Evolutionary conservation across 2,797 vertebrate genomes (phyloP).

Genomic region (Amblyopsis hoosieri): DNA sequence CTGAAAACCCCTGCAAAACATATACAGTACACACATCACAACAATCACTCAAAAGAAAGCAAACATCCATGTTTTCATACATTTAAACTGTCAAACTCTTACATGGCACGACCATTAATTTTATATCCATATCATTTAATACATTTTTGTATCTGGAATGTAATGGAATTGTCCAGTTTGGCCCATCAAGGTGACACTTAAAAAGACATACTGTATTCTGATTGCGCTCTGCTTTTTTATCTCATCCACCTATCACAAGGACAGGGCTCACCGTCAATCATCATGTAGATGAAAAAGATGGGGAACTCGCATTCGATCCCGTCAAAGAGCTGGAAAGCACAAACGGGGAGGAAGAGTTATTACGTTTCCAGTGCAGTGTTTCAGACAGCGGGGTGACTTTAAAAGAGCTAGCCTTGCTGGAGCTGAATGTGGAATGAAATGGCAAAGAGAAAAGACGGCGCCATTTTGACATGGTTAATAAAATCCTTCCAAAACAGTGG

Average conservation of each 20-base stretch:
- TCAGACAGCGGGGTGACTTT: slow-evolving; percentile 26
- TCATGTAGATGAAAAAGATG: slow-evolving; percentile 97
- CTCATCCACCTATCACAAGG: slow-evolving; percentile 32
- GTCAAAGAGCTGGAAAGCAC: slow-evolving; percentile 90
- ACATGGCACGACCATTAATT: not conserved
- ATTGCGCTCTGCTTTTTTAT: slow-evolving; percentile 21
- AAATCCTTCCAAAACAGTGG: slow-evolving; percentile 11
- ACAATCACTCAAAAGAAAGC: not conserved
- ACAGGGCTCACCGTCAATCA: slow-evolving; percentile 92
- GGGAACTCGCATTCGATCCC: slow-evolving; percentile 99
- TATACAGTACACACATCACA: slow-evolving; percentile 1
- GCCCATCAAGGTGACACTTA: too few species aligned
- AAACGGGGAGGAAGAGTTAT: slow-evolving; percentile 39
- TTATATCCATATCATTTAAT: not conserved
- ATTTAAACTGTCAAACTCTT: too few species aligned
- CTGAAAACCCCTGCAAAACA: slow-evolving; percentile 85
- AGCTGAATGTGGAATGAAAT: slow-evolving; percentile 33
- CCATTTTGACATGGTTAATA: slow-evolving; percentile 19
- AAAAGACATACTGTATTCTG: too few species aligned
- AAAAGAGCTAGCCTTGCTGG: slow-evolving; percentile 33
- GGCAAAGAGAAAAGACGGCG: slow-evolving; percentile 9
- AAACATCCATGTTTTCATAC: not conserved
- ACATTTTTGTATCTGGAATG: not conserved
- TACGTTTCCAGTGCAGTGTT: slow-evolving; percentile 31
- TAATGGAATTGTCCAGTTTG: too few species aligned